Evolutionary conservation across 2,888 invertebrate species (phyloP), one percentile per base, ranked within the genome.

Genomic region (Stratiomys singularior): DNA sequence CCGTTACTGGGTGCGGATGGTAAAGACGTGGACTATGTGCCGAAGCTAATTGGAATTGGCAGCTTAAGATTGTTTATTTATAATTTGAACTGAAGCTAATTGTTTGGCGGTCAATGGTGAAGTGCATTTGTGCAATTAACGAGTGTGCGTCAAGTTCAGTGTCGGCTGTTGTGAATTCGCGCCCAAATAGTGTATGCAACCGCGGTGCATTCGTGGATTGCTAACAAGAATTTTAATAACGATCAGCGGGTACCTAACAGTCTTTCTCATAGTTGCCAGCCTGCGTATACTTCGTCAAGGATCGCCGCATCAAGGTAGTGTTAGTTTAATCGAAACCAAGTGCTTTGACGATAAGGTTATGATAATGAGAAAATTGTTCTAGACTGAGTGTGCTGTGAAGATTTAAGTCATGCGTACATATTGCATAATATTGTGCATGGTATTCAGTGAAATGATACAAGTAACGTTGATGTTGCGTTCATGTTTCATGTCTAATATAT

Each of bases 61-160:
- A 60, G 5, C 44, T 60, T 60, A 23, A 25, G 21, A 18, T 18
- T 21, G 44, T 66, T 66, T 69, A 69, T 69, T 69, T 69, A 67
- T 44, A 67, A 44, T 21, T 67, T 25, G 47, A 47, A 47, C 46
- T 9, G 46, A 18, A 64, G 9, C 44, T 44, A n/a, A 69, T 21
- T 25, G 47, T 25, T 23, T 4, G 15, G 30, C 44, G 60, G 30
- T 60, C 25, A 30, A 60, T 23, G 21, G 74, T 37, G 74, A 58
- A 74, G 74, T 74, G 60, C 74, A 60, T 74, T 58, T 44, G 60
- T 60, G 74, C 30, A 71, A 47, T 46, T 5, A 60, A 25, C 25
- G 58, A 11, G 58, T 60, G 58, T 13, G 25, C 18, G 21, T 25
- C 23, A 25, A 9, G 58, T 21, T 60, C 58, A 60, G 2, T 60